Percentiles rank a stretch among this genome's conserved stretches.
These are phyloP conservation scores for Trachops cirrhosus DNA, from an alignment of 2,797 vertebrate species.

Conservation along the genomic window DNA sequence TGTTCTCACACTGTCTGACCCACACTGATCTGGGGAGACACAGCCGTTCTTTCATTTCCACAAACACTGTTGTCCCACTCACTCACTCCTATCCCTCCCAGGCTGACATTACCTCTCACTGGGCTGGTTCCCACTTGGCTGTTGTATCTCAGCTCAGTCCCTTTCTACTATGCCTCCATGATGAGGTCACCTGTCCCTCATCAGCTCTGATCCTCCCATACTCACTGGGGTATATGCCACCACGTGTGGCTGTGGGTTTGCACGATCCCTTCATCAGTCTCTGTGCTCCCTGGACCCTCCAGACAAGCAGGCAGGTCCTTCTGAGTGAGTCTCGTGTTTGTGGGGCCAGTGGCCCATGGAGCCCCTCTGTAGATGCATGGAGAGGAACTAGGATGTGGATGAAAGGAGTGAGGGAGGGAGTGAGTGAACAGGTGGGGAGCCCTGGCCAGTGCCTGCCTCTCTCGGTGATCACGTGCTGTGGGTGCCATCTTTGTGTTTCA, in stretches of 20 bases:
- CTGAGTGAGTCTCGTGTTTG: fast-evolving
- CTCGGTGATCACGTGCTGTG: neutral
- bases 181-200: fast-evolving
- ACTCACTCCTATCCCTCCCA: neutral
- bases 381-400: fast-evolving
- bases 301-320: neutral
- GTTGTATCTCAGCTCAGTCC: fast-evolving
- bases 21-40: fast-evolving
- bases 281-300: neutral
- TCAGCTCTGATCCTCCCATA: fast-evolving
- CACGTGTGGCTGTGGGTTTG: fast-evolving
- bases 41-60: no score
- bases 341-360: neutral
- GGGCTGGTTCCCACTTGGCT: no score
- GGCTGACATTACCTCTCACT: no score
- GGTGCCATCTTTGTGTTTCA: neutral
- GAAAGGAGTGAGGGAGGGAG: fast-evolving
- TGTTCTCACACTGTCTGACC: fast-evolving
- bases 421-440: fast-evolving
- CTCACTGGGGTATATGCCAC: no score
- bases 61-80: fast-evolving
- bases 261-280: fast-evolving
- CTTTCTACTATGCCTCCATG: neutral
- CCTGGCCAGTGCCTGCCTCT: neutral
- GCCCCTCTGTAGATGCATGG: no score